Evolutionary conservation across 2,113 vertebrate species (phyloP).

Genomic region (Chiloscyllium plagiosum): DNA sequence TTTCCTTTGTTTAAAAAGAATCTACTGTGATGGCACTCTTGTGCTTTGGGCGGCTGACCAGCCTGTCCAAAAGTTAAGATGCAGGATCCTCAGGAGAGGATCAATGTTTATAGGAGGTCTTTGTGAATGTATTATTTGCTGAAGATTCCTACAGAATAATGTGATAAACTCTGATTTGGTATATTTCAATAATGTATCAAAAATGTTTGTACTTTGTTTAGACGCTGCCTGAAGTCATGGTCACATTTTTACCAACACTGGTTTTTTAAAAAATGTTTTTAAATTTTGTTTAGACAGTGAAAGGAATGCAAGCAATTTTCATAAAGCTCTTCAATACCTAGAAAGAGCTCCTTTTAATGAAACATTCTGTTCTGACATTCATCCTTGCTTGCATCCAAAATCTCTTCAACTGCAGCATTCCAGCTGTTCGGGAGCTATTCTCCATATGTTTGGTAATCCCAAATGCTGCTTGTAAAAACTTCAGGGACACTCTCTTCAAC

Average conservation of each 20-base stretch:
- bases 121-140: background rate
- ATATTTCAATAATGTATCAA: background rate
- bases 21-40: background rate
- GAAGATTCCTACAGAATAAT: background rate
- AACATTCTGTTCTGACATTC: background rate
- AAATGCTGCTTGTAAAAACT: background rate
- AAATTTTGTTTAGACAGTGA: background rate
- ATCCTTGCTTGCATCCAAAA: constrained; percentile 1
- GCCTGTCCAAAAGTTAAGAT: background rate
- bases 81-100: background rate
- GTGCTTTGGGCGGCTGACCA: background rate
- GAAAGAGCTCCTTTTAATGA: background rate
- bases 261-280: background rate
- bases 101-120: background rate
- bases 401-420: background rate
- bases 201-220: background rate
- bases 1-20: background rate
- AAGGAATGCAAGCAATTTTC: background rate
- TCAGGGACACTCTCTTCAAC: background rate
- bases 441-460: constrained; percentile 31
- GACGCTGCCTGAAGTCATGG: background rate
- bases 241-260: background rate
- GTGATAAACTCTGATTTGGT: background rate
- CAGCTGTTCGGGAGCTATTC: background rate
- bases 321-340: background rate